Percentiles rank a stretch among this genome's conserved stretches.
These are phyloP conservation scores for Drosophila seguyi DNA, from an alignment of 1,140 invertebrate species.

Conservation along the genomic window DNA sequence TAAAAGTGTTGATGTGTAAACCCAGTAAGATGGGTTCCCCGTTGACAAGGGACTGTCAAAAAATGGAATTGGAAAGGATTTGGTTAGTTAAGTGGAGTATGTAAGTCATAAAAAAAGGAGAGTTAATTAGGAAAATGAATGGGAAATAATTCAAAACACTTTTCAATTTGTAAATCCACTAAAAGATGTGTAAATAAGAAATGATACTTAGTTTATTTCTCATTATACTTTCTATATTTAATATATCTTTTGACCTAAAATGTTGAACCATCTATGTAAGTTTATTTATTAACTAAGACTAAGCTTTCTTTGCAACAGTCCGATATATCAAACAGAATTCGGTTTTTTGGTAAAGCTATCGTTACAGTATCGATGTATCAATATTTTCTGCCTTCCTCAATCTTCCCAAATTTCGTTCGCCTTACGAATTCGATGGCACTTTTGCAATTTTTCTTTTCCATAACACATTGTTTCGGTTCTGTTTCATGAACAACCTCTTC, in stretches of 20 bases:
- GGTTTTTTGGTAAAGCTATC: too few relatives aligned
- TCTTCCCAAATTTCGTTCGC: background rate
- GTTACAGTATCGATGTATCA: too few relatives aligned
- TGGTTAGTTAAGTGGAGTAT: constrained; percentile 12
- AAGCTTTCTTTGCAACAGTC: too few relatives aligned
- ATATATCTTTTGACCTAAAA: too few relatives aligned
- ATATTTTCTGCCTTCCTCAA: background rate
- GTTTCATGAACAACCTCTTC: background rate
- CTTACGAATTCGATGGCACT: background rate
- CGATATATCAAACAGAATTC: too few relatives aligned
- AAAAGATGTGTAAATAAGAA: background rate
- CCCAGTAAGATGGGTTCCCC: constrained; percentile 13
- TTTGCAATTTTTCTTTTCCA: background rate
- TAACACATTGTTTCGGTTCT: background rate
- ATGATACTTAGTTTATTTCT: too few relatives aligned
- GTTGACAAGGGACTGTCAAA: constrained; percentile 3
- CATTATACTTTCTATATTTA: too few relatives aligned
- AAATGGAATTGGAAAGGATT: constrained; percentile 2
- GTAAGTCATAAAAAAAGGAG: background rate
- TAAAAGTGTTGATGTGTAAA: constrained; percentile 48
- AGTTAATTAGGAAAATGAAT: background rate
- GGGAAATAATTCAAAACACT: too few relatives aligned
- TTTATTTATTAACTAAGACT: too few relatives aligned
- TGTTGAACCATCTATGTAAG: too few relatives aligned
- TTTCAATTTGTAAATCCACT: background rate